These are phyloP conservation scores for Erpetoichthys calabaricus DNA, from an alignment of 2,797 vertebrate genomes.

Conservation along the genomic window DNA sequence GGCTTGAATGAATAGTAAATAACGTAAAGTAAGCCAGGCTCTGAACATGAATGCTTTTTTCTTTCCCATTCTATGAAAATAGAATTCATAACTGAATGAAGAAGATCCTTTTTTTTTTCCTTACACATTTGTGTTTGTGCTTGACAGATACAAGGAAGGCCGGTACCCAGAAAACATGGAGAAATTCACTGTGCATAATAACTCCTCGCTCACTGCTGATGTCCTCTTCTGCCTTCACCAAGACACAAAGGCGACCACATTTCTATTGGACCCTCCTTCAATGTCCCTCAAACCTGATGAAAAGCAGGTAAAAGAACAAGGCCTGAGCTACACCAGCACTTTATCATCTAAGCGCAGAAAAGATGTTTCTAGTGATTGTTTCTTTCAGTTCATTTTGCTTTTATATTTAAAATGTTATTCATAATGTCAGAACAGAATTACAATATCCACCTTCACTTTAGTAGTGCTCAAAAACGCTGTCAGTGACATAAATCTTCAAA, in stretches of 20 bases:
- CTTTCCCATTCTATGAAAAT: not conserved
- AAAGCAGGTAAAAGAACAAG: constrained; percentile 47
- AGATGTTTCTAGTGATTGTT: too few species aligned
- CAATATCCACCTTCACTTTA: too few species aligned
- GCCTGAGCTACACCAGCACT: not conserved
- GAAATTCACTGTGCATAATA: constrained; percentile 60
- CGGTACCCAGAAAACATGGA: constrained; percentile 60
- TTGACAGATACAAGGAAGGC: constrained; percentile 64
- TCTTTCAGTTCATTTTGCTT: too few species aligned
- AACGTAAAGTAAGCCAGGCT: too few species aligned
- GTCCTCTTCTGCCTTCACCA: constrained; percentile 61
- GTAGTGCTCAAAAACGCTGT: too few species aligned
- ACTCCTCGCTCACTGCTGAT: constrained; percentile 51
- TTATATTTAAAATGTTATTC: too few species aligned
- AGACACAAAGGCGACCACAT: constrained; percentile 59
- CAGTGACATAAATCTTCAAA: too few species aligned
- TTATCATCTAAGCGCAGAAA: too few species aligned
- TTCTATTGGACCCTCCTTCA: constrained; percentile 58
- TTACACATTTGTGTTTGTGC: constrained; percentile 1
- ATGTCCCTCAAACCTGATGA: constrained; percentile 61
- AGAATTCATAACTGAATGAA: not conserved
- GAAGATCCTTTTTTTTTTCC: not conserved
- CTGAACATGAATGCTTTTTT: not conserved
- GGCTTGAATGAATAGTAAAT: too few species aligned
- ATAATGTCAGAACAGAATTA: too few species aligned